phyloP scores from a whole-genome alignment of 2,797 vertebrate genomes.

The Luscinia megarhynchos region DNA sequence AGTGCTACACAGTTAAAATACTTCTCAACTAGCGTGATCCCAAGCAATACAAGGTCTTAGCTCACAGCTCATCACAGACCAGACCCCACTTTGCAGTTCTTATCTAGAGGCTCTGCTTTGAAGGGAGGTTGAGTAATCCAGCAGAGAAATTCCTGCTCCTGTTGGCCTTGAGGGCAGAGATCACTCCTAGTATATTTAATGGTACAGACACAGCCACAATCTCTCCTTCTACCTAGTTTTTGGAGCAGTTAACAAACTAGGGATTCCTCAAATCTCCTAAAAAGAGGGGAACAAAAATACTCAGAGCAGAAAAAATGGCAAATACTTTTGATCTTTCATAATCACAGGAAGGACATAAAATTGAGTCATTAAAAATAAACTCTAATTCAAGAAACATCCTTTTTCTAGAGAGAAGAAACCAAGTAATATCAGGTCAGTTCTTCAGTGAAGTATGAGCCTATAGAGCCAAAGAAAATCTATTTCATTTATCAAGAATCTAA shows the following conservation, averaged over 20 bases:
- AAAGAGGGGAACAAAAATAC: background rate
- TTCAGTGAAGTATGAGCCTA: background rate
- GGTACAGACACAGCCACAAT: background rate
- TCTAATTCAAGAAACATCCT: fast-evolving
- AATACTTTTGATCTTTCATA: background rate
- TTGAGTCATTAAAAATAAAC: background rate
- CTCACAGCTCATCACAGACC: background rate
- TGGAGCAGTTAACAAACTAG: background rate
- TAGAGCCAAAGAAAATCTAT: background rate
- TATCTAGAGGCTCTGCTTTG: background rate
- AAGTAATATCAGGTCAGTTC: background rate
- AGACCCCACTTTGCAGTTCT: background rate
- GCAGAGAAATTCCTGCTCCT: background rate
- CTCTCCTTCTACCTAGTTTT: background rate
- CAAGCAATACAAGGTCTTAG: background rate
- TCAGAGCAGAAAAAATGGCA: background rate
- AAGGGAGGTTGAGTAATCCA: background rate
- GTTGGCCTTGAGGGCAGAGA: background rate
- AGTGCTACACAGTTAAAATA: background rate
- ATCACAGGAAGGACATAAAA: background rate
- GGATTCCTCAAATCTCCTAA: background rate
- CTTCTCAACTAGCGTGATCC: background rate
- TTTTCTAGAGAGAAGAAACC: background rate
- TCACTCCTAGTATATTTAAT: background rate
- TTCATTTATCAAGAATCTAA: background rate